Conservation (phyloP, 2,888 invertebrate genomes). For the Eupeodes luniger region DNA sequence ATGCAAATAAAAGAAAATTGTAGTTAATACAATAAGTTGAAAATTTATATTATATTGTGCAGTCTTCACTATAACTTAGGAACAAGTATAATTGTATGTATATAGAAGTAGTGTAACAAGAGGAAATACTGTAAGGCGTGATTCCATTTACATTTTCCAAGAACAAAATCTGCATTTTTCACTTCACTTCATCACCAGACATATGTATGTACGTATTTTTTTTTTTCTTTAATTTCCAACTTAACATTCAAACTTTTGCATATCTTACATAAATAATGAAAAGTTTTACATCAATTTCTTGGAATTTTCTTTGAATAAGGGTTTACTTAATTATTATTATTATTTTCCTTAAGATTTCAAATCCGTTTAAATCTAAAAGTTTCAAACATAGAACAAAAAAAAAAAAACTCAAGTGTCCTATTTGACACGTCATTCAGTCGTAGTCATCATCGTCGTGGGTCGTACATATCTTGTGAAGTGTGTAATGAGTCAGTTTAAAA, state of each 20-base stretch:
- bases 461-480: background rate
- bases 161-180: background rate
- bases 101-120: background rate
- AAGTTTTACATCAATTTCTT: background rate
- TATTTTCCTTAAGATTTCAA: background rate
- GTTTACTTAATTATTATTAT: background rate
- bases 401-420: conserved; percentile 1
- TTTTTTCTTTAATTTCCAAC: background rate
- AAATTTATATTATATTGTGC: too few relatives aligned
- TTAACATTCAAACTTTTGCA: background rate
- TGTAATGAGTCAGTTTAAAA: conserved; percentile 3
- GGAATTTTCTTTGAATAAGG: background rate
- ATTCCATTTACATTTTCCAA: conserved; percentile 5
- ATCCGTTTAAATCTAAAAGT: background rate
- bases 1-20: too few relatives aligned
- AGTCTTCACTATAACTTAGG: too few relatives aligned
- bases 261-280: background rate
- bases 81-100: too few relatives aligned
- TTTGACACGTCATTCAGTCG: background rate
- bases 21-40: too few relatives aligned
- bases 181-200: too few relatives aligned
- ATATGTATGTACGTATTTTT: too few relatives aligned
- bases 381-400: background rate
- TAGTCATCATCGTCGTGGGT: too few relatives aligned
- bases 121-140: background rate